Base-by-base conservation (phyloP, 2,888 invertebrate genomes). In the Phyto melanocephala region DNA sequence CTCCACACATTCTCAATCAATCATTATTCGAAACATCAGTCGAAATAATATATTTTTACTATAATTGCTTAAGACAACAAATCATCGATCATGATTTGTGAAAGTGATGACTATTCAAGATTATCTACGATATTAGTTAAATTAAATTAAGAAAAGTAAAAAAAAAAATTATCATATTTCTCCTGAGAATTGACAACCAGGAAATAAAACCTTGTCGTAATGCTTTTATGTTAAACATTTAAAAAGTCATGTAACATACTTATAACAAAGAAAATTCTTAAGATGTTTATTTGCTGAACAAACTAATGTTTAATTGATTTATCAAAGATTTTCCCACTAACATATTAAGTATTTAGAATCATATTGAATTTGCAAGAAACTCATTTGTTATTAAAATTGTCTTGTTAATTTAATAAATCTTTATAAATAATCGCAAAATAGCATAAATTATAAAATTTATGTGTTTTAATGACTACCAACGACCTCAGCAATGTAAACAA, bases 361-460 rank as follows among this genome's bases (percentile, higher is more conserved):
- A 8, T 22, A 68, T 42, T 24, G 45, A 67, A 68, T 71, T 82
- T 75, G 52, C 75, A 82, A 82, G 67, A 76, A 68, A 76, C 75
- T 76, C 47, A 79, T 79, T 79, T 82, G 71, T 76, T 67, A 82
- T 79, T 82, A 45, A 70, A 67, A 71, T 81, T 63, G 37, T 33
- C 42, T 52, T 22, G 42, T 58, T 65, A 50, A 15, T 40, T 20
- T 28, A 65, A 22, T 52, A 50, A 50, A 33, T 65, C 28, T 33
- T 15, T 47, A 42, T 47, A 45, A 52, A 77, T 63, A 28, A 65
- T 63, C 56, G 58, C 33, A 40, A 52, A 42, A 8, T 52, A 24
- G 54, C 17, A 50, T 79, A 58, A 58, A 65, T 65, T 65, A 58
- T 42, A 37, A 35, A 11, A 45, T n/a, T 45, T 35, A 33, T 35